A percentile compares a stretch with the other conserved stretches of the same genome.
phyloP scores from a whole-genome alignment of 2,113 vertebrate genomes.

The Oncorhynchus nerka region DNA sequence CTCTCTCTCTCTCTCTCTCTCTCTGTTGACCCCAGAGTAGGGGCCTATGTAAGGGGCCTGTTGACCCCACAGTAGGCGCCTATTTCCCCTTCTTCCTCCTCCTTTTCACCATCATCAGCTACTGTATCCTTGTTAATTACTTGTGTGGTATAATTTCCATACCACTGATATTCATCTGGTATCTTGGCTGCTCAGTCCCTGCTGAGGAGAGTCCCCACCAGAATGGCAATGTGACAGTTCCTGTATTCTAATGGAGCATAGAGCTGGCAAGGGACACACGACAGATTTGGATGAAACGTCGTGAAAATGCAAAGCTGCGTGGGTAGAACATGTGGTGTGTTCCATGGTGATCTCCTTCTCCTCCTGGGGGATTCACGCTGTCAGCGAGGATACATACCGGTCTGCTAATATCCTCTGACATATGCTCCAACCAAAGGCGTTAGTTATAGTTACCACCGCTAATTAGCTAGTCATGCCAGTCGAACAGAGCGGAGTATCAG shows the following conservation, averaged over 20 bases:
- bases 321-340: slow-evolving; percentile 35
- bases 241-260: slow-evolving; percentile 39
- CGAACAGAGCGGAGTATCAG: neutral
- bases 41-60: too few species aligned
- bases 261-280: slow-evolving; percentile 43
- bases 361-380: slow-evolving; percentile 45
- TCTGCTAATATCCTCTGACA: slow-evolving; percentile 4
- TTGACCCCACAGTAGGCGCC: too few species aligned
- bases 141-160: slow-evolving; percentile 35
- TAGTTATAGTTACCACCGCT: neutral
- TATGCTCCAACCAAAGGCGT: slow-evolving; percentile 1
- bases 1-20: neutral
- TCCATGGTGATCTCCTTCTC: slow-evolving; percentile 37
- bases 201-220: slow-evolving; percentile 30
- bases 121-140: slow-evolving; percentile 1
- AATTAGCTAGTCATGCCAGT: neutral
- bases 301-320: slow-evolving; percentile 20
- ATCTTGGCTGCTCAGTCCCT: slow-evolving; percentile 17
- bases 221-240: slow-evolving; percentile 53
- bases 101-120: slow-evolving; percentile 4
- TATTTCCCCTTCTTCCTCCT: neutral
- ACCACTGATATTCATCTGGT: slow-evolving; percentile 50
- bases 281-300: slow-evolving; percentile 51
- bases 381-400: slow-evolving; percentile 35
- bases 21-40: too few species aligned